A percentile compares a stretch with the other conserved stretches of the same genome.
Conservation (phyloP, 2,888 invertebrate genomes). For the Lycocerus yunnanus region DNA sequence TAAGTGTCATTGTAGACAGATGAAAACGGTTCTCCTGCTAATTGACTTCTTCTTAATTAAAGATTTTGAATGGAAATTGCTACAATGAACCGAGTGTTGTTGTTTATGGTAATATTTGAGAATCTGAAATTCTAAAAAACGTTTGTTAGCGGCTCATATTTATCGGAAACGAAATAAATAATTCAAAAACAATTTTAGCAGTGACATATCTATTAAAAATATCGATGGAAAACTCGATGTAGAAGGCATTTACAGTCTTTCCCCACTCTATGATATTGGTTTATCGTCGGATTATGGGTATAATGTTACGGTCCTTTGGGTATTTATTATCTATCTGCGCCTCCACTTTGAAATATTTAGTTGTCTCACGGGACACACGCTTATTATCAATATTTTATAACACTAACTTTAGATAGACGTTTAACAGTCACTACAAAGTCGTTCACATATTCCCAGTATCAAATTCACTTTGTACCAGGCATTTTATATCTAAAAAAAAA, state of each 20-base stretch:
- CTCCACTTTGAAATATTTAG: constrained; percentile 19
- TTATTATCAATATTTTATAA: constrained; percentile 29
- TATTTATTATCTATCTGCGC: constrained; percentile 30
- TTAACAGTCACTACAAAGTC: neutral
- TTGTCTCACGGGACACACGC: constrained; percentile 13
- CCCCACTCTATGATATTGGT: constrained; percentile 23
- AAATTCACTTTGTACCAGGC: neutral
- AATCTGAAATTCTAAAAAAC: neutral
- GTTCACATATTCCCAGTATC: neutral
- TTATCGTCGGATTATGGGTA: constrained; percentile 26
- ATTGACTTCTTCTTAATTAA: neutral
- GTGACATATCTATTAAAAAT: constrained; percentile 23
- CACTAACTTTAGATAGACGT: constrained; percentile 5
- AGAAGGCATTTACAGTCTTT: constrained; percentile 23
- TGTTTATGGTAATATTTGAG: neutral
- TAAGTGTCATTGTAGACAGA: neutral
- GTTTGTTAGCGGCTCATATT: neutral
- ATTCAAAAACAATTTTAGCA: constrained; percentile 21
- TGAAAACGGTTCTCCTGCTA: neutral
- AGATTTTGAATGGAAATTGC: neutral
- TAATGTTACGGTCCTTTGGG: constrained; percentile 18
- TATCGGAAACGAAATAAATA: constrained; percentile 16
- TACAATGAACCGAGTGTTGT: neutral
- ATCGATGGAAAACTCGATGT: constrained; percentile 26
- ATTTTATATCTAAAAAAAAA: too few relatives aligned